These are phyloP conservation scores for Syrrhaptes paradoxus DNA, from an alignment of 2,113 vertebrate genomes.

Conservation along the genomic window DNA sequence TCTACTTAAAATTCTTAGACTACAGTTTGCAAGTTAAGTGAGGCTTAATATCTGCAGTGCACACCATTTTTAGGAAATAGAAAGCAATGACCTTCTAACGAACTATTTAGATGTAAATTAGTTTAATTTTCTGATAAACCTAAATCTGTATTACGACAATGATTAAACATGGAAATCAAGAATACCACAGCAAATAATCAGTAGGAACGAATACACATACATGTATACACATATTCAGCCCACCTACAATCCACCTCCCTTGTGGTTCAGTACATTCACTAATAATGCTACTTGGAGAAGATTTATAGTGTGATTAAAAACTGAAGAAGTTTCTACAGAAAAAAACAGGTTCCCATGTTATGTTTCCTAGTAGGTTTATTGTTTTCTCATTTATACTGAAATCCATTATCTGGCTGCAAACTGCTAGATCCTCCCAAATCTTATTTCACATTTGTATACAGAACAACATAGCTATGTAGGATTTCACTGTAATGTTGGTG, in stretches of 20 bases:
- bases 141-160: background rate
- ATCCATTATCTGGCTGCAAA: background rate
- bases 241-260: background rate
- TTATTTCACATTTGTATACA: background rate
- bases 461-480: background rate
- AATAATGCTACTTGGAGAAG: background rate
- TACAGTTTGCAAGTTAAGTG: background rate
- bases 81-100: background rate
- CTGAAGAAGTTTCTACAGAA: background rate
- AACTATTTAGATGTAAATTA: background rate
- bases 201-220: background rate
- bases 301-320: background rate
- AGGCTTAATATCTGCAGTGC: background rate
- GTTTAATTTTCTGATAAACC: background rate
- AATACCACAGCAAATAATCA: background rate
- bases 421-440: background rate
- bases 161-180: background rate
- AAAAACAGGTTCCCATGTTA: background rate
- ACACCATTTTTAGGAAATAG: background rate
- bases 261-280: background rate
- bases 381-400: background rate
- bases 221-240: background rate
- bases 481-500: background rate
- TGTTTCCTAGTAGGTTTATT: background rate
- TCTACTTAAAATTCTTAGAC: background rate